Percentiles rank a stretch among this genome's conserved stretches.
These are phyloP conservation scores for Sminthurinus aureus DNA, from an alignment of 2,888 invertebrate genomes.

Conservation along the genomic window DNA sequence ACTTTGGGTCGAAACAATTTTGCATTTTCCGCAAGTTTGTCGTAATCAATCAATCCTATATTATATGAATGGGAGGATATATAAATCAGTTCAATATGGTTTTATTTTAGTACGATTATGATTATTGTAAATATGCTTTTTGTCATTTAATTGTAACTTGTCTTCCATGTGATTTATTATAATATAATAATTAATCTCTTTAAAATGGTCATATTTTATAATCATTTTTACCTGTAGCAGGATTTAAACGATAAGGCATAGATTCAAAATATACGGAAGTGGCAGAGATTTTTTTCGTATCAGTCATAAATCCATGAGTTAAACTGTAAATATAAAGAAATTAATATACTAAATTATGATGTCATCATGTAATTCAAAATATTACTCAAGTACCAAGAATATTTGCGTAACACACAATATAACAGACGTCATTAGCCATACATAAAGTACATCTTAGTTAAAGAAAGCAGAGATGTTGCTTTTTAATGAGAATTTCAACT, in stretches of 20 bases:
- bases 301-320: conserved; percentile 89
- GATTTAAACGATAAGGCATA: conserved; percentile 90
- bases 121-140: background rate
- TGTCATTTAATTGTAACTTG: too few species aligned
- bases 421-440: too few species aligned
- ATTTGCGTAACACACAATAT: background rate
- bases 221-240: conserved; percentile 63
- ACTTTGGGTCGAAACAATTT: conserved; percentile 88
- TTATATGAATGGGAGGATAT: background rate
- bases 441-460: too few species aligned
- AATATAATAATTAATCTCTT: too few species aligned
- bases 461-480: too few species aligned
- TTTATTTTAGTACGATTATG: background rate
- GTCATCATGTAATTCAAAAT: background rate
- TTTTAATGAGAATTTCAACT: too few species aligned
- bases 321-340: conserved; percentile 66
- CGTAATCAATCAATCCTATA: conserved; percentile 91
- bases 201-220: background rate
- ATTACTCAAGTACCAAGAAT: background rate
- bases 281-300: conserved; percentile 90
- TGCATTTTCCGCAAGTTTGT: conserved; percentile 81
- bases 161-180: too few species aligned
- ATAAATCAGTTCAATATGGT: background rate
- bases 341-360: conserved; percentile 14
- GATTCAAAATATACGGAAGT: conserved; percentile 98